Base-by-base conservation (phyloP, 2,797 vertebrate species). In the Columba guinea region DNA sequence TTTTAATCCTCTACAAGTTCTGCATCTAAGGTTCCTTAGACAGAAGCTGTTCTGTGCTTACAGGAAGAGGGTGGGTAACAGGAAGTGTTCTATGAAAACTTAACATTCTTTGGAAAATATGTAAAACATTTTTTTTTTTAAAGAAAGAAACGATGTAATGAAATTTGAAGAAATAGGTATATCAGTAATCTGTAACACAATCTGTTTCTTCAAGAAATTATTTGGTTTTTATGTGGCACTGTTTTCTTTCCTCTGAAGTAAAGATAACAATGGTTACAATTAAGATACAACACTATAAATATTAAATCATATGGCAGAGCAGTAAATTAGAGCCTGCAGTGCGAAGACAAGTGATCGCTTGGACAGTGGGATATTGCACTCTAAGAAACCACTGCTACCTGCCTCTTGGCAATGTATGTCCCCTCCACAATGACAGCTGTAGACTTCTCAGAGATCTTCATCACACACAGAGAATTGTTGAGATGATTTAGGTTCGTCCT, bases 231-330 rank as follows among this genome's bases (percentile, higher is more conserved):
- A 63, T 39, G n/a, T 48, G 51, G 39, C 52, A 94, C 49, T 70
- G 75, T 77, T 90, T 92, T 37, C 26, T 46, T 30, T 80, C 55
- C 81, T 93, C 58, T 91, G 81, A 95, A 87, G 77, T 87, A 80
- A 85, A 84, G 64, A 74, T 67, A 81, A 81, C 27, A 22, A n/a
- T 34, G 49, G 62, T 63, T 86, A 77, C 39, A 95, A 71, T 91
- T 79, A 90, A 90, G 58, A 48, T 88, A 49, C 39, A 76, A 49
- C 24, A 60, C n/a, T 94, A 91, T 87, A 97, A 96, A 95, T 91
- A 94, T 0, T 6, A 22, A 93, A 81, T 82, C 65, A 35, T 60
- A 56, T 6, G 52, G 13, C 52, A 94, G 90, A 94, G 67, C 41
- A 69, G 68, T 84, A 91, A 90, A 65, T 81, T 35, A 69, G 51